Percentiles rank a stretch among this genome's conserved stretches.
These are phyloP conservation scores for Spongilla lacustris DNA, from an alignment of 37 sponge, comb jelly and placozoan genomes.

Conservation along the genomic window DNA sequence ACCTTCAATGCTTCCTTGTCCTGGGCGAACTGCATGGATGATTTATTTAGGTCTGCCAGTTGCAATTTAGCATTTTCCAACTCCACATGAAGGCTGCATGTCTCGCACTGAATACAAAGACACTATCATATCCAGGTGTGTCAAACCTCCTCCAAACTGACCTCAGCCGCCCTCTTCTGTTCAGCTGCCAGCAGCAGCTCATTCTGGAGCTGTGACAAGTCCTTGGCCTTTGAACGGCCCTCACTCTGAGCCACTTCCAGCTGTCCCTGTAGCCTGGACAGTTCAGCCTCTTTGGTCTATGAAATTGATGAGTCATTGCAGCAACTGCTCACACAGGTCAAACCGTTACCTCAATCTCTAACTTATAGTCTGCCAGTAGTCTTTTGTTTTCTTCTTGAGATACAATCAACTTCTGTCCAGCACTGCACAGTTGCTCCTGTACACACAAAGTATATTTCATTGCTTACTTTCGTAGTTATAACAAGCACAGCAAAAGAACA, in stretches of 20 bases:
- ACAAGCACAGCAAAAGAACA: no score
- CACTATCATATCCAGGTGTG: not conserved
- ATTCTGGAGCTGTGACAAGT: not conserved
- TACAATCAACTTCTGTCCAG: not conserved
- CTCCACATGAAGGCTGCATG: not conserved
- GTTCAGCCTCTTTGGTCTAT: not conserved
- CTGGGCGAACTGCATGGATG: no score
- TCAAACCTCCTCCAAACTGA: not conserved
- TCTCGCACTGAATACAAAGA: not conserved
- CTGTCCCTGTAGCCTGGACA: not conserved
- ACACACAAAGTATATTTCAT: not conserved
- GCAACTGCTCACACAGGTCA: no score
- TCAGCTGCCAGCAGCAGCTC: not conserved
- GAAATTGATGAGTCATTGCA: no score
- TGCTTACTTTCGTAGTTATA: no score
- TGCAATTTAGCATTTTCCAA: no score
- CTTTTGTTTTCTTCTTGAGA: not conserved
- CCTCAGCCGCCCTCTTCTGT: not conserved
- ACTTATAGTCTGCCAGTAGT: not conserved
- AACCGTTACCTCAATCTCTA: not conserved
- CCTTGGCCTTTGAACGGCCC: not conserved
- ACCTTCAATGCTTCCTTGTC: no score
- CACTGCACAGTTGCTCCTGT: not conserved
- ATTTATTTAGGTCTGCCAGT: no score
- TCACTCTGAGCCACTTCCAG: not conserved